phyloP scores from a whole-genome alignment of 2,113 vertebrate genomes.

The Labrus mixtus region DNA sequence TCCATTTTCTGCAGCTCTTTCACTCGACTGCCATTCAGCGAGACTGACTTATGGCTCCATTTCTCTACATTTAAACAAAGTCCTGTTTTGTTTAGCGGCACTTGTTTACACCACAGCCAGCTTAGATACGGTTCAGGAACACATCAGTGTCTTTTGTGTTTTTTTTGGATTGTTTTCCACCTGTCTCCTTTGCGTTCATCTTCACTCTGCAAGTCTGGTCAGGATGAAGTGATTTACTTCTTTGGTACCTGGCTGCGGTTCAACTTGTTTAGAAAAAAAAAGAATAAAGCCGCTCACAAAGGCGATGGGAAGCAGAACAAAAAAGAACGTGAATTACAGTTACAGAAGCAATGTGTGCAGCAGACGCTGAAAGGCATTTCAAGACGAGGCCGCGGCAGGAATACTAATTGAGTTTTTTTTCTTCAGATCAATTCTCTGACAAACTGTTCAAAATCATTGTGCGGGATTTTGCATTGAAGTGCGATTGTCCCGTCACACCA shows the following conservation, averaged over 20 bases:
- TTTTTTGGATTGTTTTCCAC: constrained; percentile 53
- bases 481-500: constrained; percentile 46
- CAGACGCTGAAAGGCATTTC: not conserved
- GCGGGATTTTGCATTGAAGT: constrained; percentile 17
- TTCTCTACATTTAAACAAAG: constrained; percentile 50
- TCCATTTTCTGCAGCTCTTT: constrained; percentile 11
- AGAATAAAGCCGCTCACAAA: not conserved
- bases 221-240: constrained; percentile 37
- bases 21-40: constrained; percentile 35
- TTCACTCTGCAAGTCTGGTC: constrained; percentile 35
- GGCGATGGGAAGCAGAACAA: constrained; percentile 20
- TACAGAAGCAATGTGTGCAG: constrained; percentile 2
- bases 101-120: constrained; percentile 47
- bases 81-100: constrained; percentile 24
- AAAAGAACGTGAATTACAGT: constrained; percentile 1
- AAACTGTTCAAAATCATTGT: not conserved
- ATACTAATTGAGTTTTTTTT: not conserved
- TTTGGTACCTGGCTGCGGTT: not conserved
- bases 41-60: constrained; percentile 42
- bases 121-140: constrained; percentile 30
- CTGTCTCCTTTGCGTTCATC: constrained; percentile 40
- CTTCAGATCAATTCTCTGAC: not conserved
- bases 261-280: not conserved
- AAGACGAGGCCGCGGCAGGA: not conserved
- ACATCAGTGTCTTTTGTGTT: constrained; percentile 35